Evolutionary conservation across 2,797 vertebrate species (phyloP), one percentile per base, ranked within the genome.

Genomic region (Labroides dimidiatus): DNA sequence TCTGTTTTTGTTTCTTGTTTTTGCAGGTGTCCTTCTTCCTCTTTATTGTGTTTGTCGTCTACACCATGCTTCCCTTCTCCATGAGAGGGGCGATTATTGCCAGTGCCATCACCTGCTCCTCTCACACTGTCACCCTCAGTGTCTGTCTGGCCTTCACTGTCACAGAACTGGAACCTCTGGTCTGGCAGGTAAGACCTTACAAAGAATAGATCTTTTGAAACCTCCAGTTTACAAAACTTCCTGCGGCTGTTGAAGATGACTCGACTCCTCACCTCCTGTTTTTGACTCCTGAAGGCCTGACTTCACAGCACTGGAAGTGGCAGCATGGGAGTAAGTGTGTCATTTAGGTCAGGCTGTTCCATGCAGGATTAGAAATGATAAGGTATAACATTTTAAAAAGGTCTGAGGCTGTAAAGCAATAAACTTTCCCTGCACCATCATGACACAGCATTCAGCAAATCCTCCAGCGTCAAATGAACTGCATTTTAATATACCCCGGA

Each of bases 31-130:
- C 97, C 0, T 98, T 99, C 92, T 99, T 99, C 91, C 94, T 98
- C 75, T 99, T 99, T 92, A 98, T 98, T 61, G 94, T 98, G 86
- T 99, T 99, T 50, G 96, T 99, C 75, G 96, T 96, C 36, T 99
- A 99, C 92, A 99, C 97, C 87, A 99, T 99, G 97, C 94, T 99
- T 87, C 96, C 97, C 49, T 99, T 99, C 95, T 96, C 96, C 90
- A 99, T 99, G 97, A 91, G 96, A 78, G 96, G 95, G 0, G 97
- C 97, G 69, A 87, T 98, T 77, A 94, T 98, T 1, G 96, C 97
- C 92, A 98, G 97, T 0, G 81, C 95, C 53, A 73, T 99, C 89
- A 98, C 97, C 79, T 95, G 96, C 69, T 90, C 95, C 2, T 99
- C 97, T 1, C 97, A 99, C 92, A 98, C 97, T 1, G 82, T 97